Evolutionary conservation across 1,140 invertebrate genomes (phyloP).

Genomic region (Araneus ventricosus): DNA sequence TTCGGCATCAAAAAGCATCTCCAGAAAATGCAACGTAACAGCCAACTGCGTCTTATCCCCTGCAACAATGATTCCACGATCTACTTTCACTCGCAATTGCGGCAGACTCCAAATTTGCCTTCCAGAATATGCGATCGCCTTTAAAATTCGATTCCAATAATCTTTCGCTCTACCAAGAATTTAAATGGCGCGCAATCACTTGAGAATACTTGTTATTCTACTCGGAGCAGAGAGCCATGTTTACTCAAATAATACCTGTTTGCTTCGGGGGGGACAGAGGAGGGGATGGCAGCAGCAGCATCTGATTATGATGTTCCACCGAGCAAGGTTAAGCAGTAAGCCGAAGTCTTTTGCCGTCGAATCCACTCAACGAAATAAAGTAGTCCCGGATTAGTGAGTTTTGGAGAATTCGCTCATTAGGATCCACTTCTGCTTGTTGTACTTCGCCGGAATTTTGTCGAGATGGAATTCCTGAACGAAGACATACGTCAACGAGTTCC

Average conservation of each 20-base stretch:
- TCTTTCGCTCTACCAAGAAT: neutral
- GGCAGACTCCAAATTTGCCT: neutral
- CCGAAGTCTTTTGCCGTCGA: neutral
- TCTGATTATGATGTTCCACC: neutral
- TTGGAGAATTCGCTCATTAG: neutral
- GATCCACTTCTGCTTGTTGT: too few species aligned
- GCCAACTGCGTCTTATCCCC: neutral
- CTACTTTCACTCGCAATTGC: neutral
- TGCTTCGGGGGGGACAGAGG: neutral
- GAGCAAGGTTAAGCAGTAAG: neutral
- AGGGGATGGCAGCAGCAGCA: neutral
- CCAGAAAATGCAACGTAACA: neutral
- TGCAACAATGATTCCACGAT: neutral
- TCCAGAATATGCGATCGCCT: neutral
- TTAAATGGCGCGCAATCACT: neutral
- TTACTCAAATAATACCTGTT: neutral
- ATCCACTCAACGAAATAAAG: neutral
- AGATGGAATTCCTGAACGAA: too few species aligned
- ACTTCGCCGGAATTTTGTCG: too few species aligned
- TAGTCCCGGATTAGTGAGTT: neutral
- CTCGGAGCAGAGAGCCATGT: neutral
- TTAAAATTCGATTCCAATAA: neutral
- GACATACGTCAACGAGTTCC: too few species aligned
- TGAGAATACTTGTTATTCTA: neutral
- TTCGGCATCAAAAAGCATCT: too few species aligned